Evolutionary conservation across 92 coral and sea anemone species (phyloP), one percentile per base, ranked within the genome.

Genomic region (Epizoanthus fatuus): DNA sequence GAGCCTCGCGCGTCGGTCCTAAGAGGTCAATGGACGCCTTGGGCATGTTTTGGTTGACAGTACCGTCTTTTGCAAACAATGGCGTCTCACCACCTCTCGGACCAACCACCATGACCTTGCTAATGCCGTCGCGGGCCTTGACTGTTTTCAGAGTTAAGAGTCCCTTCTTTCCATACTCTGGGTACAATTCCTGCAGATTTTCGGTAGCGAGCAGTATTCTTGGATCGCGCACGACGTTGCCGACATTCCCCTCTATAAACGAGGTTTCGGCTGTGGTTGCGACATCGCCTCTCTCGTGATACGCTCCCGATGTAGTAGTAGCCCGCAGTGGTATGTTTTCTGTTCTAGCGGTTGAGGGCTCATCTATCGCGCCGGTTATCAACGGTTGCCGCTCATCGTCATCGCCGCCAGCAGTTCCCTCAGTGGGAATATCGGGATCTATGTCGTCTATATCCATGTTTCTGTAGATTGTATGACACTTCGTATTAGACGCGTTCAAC

Each of bases 41-140:
- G 1, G 83, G 37, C 3, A 77, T 64, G 3, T 38, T 29, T 60
- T 52, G 66, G 25, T 57, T 77, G 51, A 77, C 5, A 44, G 69
- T 14, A 7, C 65, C 55, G 2, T 5, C 69, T 37, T 4, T 25
- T 10, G 69, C 58, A 19, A 75, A 75, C 38, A 75, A 63, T 14
- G 68, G 51, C 8, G 81, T 75, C 22, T 55, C 81, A 16, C 68
- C 81, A 2, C 67, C 45, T 9, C 8, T 75, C 9, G 81, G 81
- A 5, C 81, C 81, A 5, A 75, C 51, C 4, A 20, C n/a, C 6
- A 75, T 63, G 3, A 75, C 45, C 17, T 35, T 54, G 20, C 7
- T 58, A n/a, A 8, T 60, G 4, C 82, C 82, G 37, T 39, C 53
- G 39, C 49, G 64, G 17, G 3, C 56, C 25, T 0, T 25, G 17